A percentile compares a stretch with the other conserved stretches of the same genome.
These are phyloP conservation scores for Pangasius djambal DNA, from an alignment of 2,797 vertebrate species.

Conservation along the genomic window DNA sequence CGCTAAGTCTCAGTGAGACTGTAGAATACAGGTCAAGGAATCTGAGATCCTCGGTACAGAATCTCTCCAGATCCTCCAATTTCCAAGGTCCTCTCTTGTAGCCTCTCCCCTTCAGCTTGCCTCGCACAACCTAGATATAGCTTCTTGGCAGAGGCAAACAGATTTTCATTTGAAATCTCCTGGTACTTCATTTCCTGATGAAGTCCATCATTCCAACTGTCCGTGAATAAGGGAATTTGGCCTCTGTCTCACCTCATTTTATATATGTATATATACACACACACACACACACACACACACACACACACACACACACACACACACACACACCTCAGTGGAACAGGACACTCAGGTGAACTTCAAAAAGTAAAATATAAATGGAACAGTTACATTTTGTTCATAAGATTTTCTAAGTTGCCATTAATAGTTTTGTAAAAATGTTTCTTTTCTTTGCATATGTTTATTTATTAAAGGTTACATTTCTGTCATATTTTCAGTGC, in stretches of 20 bases:
- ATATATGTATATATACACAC: not conserved
- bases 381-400: not conserved
- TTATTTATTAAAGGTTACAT: too few species aligned
- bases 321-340: not conserved
- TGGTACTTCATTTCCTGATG: not conserved
- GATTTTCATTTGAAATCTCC: not conserved
- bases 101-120: not conserved
- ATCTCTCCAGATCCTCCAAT: not conserved
- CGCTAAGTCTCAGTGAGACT: not conserved
- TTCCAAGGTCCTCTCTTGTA: not conserved
- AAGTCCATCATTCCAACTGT: not conserved
- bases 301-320: too few species aligned
- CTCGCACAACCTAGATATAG: not conserved
- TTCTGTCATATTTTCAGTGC: not conserved
- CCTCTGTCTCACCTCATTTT: not conserved
- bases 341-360: not conserved
- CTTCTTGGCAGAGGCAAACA: not conserved
- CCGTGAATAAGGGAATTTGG: not conserved
- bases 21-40: not conserved
- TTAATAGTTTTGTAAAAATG: not conserved
- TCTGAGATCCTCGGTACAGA: not conserved
- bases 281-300: too few species aligned
- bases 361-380: not conserved
- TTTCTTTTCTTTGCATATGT: too few species aligned
- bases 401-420: too few species aligned